Evolutionary conservation across 2,797 vertebrate genomes (phyloP), one percentile per base, ranked within the genome.

Genomic region (Gobio occitaniae): DNA sequence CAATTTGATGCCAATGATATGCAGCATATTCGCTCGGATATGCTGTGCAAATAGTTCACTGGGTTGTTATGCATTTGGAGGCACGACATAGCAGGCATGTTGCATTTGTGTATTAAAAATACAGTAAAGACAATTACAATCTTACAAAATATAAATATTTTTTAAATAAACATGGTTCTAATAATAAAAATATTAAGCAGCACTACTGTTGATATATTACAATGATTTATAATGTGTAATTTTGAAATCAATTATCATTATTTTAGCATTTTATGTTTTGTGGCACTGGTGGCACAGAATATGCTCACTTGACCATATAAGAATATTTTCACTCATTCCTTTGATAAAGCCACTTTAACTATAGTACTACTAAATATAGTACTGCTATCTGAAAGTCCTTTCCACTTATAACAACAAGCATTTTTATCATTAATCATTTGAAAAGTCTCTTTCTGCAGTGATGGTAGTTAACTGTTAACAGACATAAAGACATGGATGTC

Each of bases 1-100:
- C 80, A 75, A 66, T 79, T 70, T 70, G 69, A 86, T 86, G 81
- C 65, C 66, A 84, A 48, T 80, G 68, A 81, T 71, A 56, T 70
- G 84, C 71, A 48, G 65, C 41, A 50, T 81, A 83, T 72, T 82
- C 56, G 38, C 44, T 82, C 32, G 0, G 79, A 65, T 47, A 75
- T 82, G 83, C 70, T 83, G 68, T 25, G 56, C 74, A 48, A 82
- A 74, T 69, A 69, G 72, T 82, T 63, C 63, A 15, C 56, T 32
- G 66, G 75, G 83, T 88, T 76, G 84, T 71, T 74, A 77, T 77
- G 59, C 70, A 81, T 81, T 80, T 54, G 41, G 29, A 25, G 4
- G 81, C 16, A 50, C 65, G 13, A 29, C 54, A 25, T 38, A 1
- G 21, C 36, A 56, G 13, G 21, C 21, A 17, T 54, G 21, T 6